Evolutionary conservation across 2,888 invertebrate species (phyloP), one percentile per base, ranked within the genome.

Genomic region (Lasioglossum oenotherae): DNA sequence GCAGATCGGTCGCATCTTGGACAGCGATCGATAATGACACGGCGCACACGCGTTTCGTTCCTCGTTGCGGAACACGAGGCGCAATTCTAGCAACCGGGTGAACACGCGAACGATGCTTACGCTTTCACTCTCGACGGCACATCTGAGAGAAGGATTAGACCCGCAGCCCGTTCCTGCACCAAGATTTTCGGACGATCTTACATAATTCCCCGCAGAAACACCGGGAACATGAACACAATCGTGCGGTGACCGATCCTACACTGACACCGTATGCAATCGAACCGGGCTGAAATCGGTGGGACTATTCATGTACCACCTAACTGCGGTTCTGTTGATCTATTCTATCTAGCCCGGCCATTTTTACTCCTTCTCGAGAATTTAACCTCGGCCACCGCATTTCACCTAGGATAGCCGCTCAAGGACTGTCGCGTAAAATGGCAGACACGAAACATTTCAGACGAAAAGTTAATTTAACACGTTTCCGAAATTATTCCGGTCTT

Each of bases 51-150:
- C 31, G 31, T n/a, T 31, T 12, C 2, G 35, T n/a, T 27, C 35
- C 69, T 14, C 27, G 44, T 31, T 35, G 49, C n/a, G 67, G 78
- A 64, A 14, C 69, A 80, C 78, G 71, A 81, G 27, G 44, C 35
- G 73, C 14, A 57, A 38, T 75, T 84, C 57, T 60, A 64, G 53
- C 57, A 38, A 72, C 64, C 41, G n/a, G 67, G 73, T 41, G 71
- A 67, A 38, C 79, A 81, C 82, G 41, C 84, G 81, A 46, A n/a
- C 89, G 88, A 86, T 90, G 89, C 91, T 92, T 78, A 84, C 93
- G 92, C 95, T 95, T 95, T 95, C 95, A 95, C 95, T 94, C 94
- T 92, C 92, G 67, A 87, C 88, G 88, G 87, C 92, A 92, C 92
- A 95, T 94, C 94, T 94, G 94, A 91, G 89, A 89, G 86, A 80